phyloP scores from a whole-genome alignment of 2,888 invertebrate genomes.

The Xylocampa areola region DNA sequence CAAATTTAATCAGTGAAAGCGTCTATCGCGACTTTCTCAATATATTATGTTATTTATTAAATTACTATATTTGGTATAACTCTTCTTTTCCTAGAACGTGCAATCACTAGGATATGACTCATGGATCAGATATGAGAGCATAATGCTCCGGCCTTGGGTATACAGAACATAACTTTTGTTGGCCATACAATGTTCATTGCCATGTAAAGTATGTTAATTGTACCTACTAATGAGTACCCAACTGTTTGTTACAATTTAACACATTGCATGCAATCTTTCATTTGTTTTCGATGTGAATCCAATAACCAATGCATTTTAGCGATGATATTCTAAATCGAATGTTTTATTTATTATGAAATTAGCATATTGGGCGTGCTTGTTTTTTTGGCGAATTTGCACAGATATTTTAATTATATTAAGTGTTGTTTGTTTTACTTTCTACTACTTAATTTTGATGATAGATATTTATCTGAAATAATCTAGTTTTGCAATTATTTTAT shows the following conservation, averaged over 20 bases:
- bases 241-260: slow-evolving; percentile 66
- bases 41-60: slow-evolving; percentile 30
- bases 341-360: slow-evolving; percentile 16
- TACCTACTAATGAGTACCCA: slow-evolving; percentile 71
- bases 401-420: not conserved
- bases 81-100: slow-evolving; percentile 46
- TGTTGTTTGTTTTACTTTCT: slow-evolving; percentile 7
- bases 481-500: no score
- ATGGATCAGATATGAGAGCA: slow-evolving; percentile 60
- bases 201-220: slow-evolving; percentile 80
- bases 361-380: slow-evolving; percentile 4
- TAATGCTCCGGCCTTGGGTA: slow-evolving; percentile 65
- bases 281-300: slow-evolving; percentile 36
- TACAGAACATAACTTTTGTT: slow-evolving; percentile 65
- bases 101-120: slow-evolving; percentile 59
- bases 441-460: slow-evolving; percentile 1
- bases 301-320: slow-evolving; percentile 39
- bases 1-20: slow-evolving; percentile 43
- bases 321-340: slow-evolving; percentile 16
- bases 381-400: slow-evolving; percentile 2
- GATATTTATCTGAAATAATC: no score
- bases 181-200: slow-evolving; percentile 67
- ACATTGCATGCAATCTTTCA: slow-evolving; percentile 57
- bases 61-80: slow-evolving; percentile 31
- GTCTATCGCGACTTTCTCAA: slow-evolving; percentile 12